phyloP scores from a whole-genome alignment of 2,888 invertebrate species.

The Platycheirus rosarum region DNA sequence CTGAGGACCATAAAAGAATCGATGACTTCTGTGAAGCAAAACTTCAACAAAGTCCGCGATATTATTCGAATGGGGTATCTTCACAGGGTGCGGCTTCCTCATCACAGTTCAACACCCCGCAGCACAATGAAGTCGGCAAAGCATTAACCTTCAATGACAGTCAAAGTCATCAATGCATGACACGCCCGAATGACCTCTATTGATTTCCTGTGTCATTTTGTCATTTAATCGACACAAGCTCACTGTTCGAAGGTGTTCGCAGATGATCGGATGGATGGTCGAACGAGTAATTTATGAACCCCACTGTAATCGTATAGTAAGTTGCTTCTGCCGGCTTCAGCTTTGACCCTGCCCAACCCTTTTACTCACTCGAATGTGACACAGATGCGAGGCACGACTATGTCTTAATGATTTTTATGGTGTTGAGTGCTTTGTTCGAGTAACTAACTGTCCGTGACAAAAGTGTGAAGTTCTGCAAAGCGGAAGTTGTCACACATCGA shows the following conservation, averaged over 20 bases:
- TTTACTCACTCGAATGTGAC: constrained; percentile 64
- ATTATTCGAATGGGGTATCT: constrained; percentile 55
- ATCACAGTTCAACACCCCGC: constrained; percentile 67
- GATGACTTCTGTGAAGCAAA: constrained; percentile 4
- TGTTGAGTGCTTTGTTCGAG: constrained; percentile 72
- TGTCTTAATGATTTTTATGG: constrained; percentile 74
- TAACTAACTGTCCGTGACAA: constrained; percentile 71
- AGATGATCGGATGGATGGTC: constrained; percentile 60
- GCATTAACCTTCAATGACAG: constrained; percentile 34
- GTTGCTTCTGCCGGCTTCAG: neutral
- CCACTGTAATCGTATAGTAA: neutral
- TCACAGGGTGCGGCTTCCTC: constrained; percentile 72
- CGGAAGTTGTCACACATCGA: constrained; percentile 70
- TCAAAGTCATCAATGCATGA: constrained; percentile 60
- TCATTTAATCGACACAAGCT: constrained; percentile 62
- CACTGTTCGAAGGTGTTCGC: constrained; percentile 59
- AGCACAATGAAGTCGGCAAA: constrained; percentile 7
- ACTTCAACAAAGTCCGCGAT: constrained; percentile 33
- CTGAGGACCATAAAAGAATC: neutral
- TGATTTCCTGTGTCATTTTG: constrained; percentile 60
- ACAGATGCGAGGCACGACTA: constrained; percentile 63
- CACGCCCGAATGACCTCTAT: constrained; percentile 71
- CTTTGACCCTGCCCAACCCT: constrained; percentile 71
- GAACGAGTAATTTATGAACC: constrained; percentile 69
- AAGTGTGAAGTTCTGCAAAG: constrained; percentile 73